Base-by-base conservation (phyloP, 1,140 invertebrate species). In the Anastatus disparis region DNA sequence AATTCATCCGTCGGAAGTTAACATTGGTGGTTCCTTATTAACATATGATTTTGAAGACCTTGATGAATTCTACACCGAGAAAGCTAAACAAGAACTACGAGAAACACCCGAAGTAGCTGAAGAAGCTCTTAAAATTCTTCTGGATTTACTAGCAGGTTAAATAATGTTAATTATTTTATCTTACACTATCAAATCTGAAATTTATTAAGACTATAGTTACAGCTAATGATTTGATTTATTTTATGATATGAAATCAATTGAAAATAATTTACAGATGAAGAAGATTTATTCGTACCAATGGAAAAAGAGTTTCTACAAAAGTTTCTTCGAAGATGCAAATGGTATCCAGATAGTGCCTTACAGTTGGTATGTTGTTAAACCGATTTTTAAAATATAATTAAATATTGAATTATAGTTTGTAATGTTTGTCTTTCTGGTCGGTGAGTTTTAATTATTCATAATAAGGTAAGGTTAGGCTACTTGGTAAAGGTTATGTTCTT, bases 281-380 rank as follows among this genome's bases (percentile, higher is more conserved):
- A 80, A 4, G 72, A 82, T 29, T 59, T 88, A 4, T 31, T 26
- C 4, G 27, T 87, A 2, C 81, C 82, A 0, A 76, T 84, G 20
- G 75, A 81, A 6, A 80, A 85, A 27, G 73, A 80, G 6, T 82
- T 79, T 56, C 79, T 81, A 24, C n/a, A 70, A 0, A 81, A 75
- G 44, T 88, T 86, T 66, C 72, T 88, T n/a, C 76, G 87, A 55
- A 78, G 81, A 0, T 86, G 83, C 64, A 87, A 88, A 70, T 88
- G 82, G 79, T 84, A 87, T 59, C 78, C 84, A 0, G 77, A 84
- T 31, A 86, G 84, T 35, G 81, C 86, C 4, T 86, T 84, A 56
- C 78, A 82, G 65, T 40, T 83, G 65, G 84, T 84, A 74, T 80
- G 74, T n/a, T n/a, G n/a, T n/a, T n/a, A n/a, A n/a, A n/a, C n/a